Conservation (phyloP, 2,113 vertebrate species). For the Strix aluco region DNA sequence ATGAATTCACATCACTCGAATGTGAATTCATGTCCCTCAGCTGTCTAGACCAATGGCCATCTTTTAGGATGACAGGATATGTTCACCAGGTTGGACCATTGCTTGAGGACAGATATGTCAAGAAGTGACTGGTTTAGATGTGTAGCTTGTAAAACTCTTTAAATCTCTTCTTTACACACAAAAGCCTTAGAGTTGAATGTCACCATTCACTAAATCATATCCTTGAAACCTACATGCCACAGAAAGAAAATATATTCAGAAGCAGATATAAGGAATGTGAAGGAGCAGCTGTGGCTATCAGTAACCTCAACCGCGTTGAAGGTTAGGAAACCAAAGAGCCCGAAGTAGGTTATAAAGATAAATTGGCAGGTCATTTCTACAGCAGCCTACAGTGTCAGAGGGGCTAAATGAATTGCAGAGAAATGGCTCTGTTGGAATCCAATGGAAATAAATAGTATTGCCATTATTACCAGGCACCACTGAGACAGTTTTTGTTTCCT, state of each 20-base stretch:
- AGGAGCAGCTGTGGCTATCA: neutral
- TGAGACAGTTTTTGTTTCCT: neutral
- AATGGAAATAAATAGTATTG: neutral
- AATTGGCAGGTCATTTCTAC: neutral
- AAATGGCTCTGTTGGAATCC: neutral
- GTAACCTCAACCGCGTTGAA: neutral
- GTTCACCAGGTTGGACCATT: neutral
- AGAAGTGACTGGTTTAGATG: neutral
- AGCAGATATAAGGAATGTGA: neutral
- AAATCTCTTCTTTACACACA: neutral
- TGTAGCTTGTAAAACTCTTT: neutral
- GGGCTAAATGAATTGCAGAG: neutral
- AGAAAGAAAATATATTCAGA: neutral
- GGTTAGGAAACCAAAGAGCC: neutral
- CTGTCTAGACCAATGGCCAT: neutral
- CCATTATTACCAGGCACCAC: neutral
- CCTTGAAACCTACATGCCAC: neutral
- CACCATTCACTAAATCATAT: neutral
- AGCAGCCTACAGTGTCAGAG: neutral
- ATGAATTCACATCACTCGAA: neutral
- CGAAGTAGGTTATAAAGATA: neutral
- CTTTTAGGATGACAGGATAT: neutral
- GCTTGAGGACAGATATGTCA: slow-evolving; percentile 6
- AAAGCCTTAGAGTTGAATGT: neutral
- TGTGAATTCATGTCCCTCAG: neutral